Percentiles rank a stretch among this genome's conserved stretches.
Conservation (phyloP, 2,113 vertebrate genomes). For the Sander vitreus region DNA sequence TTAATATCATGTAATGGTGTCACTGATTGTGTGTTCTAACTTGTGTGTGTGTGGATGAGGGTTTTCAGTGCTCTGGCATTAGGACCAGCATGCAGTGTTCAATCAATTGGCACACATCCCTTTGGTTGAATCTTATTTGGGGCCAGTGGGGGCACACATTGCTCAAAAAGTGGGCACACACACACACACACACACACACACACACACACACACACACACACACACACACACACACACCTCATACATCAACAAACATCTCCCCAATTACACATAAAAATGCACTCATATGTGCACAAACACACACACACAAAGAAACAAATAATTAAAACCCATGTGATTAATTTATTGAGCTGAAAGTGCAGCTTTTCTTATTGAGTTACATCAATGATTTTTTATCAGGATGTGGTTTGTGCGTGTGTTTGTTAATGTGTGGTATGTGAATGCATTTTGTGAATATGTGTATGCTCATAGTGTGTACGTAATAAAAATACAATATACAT, state of each 20-base stretch:
- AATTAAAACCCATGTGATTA: constrained; percentile 99
- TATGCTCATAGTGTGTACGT: constrained; percentile 73
- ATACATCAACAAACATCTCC: constrained; percentile 34
- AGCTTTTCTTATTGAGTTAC: constrained; percentile 96
- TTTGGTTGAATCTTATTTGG: constrained; percentile 34
- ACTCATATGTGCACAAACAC: constrained; percentile 14
- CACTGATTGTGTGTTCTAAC: constrained; percentile 57
- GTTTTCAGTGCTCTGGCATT: constrained; percentile 19
- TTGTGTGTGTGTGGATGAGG: constrained; percentile 21
- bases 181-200: constrained; percentile 1
- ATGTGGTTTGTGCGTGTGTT: constrained; percentile 80
- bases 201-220: background rate
- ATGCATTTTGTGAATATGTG: constrained; percentile 53
- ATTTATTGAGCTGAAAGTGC: constrained; percentile 99
- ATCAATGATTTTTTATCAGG: constrained; percentile 98
- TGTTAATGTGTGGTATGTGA: background rate
- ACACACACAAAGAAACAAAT: constrained; percentile 84
- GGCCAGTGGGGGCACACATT: constrained; percentile 12
- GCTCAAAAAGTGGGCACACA: constrained; percentile 4
- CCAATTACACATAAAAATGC: constrained; percentile 43
- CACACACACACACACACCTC: background rate
- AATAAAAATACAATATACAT: constrained; percentile 23
- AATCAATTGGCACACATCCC: constrained; percentile 38
- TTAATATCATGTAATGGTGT: constrained; percentile 60
- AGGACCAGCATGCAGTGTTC: constrained; percentile 32